Evolutionary conservation across 2,888 invertebrate species (phyloP), one percentile per base, ranked within the genome.

Genomic region (Colostygia pectinataria): DNA sequence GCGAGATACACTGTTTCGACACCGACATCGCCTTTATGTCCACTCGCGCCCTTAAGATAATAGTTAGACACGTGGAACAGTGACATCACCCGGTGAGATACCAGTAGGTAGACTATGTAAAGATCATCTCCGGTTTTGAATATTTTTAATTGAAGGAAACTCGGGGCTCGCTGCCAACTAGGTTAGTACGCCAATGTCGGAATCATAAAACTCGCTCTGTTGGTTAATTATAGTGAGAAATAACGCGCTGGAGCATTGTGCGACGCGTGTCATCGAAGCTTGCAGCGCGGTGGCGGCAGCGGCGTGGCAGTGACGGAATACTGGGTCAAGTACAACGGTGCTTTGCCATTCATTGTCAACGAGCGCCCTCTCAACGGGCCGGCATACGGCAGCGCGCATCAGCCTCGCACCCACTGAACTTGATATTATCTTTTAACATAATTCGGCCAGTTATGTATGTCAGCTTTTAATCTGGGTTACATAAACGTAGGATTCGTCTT

Each of bases 251-350:
- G 64, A 64, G 51, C 44, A 45, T 55, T 54, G 68, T 71, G 75
- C 75, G 77, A 76, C 74, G 77, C 71, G 75, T 74, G 74, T 74
- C 79, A 78, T 78, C 75, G 77, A 66, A 69, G 71, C 72, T 68
- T 39, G 43, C 39, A 43, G 18, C 20, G 33, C 63, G 67, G 65
- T 63, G 71, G 75, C 77, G 67, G 70, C 77, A n/a, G 32, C 33
- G 33, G 20, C 31, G 77, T 77, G 81, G 77, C 87, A 83, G 72
- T 66, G 45, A 36, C 74, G 67, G 70, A 74, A 82, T 85, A 83
- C 85, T 89, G 74, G 90, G 90, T 89, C 90, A 90, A 90, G 90
- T 85, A 88, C 89, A 87, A 80, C 85, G 85, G 80, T 83, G 89
- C 84, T 87, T 83, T 83, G 88, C 86, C 85, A 85, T 88, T 88